phyloP scores from a whole-genome alignment of 2,888 invertebrate species.

The Nomada hirtipes region DNA sequence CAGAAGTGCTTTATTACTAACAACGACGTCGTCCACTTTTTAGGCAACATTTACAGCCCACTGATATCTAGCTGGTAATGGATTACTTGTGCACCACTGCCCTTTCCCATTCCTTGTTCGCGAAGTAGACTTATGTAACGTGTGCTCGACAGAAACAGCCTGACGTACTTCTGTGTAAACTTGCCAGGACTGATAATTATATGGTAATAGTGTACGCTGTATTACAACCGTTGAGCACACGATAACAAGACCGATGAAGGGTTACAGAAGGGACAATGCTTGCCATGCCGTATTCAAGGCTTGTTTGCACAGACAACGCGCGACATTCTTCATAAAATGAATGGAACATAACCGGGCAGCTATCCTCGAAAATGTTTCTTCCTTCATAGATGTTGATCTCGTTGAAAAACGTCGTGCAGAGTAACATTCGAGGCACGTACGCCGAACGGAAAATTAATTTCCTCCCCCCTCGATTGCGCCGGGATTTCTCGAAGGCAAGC shows the following conservation, averaged over 20 bases:
- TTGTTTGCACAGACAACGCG: constrained; percentile 47
- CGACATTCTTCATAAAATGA: constrained; percentile 56
- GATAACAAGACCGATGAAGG: constrained; percentile 69
- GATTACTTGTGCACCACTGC: background rate
- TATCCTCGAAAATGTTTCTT: constrained; percentile 31
- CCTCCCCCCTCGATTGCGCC: constrained; percentile 11
- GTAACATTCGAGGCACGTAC: background rate
- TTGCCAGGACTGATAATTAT: constrained; percentile 66
- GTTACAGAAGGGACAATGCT: constrained; percentile 67
- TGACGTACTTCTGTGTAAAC: constrained; percentile 52
- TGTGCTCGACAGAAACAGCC: constrained; percentile 31
- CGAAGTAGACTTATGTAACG: constrained; percentile 17
- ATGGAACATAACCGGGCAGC: constrained; percentile 51
- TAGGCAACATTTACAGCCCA: too few species aligned
- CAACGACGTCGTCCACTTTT: too few species aligned
- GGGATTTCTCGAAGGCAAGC: background rate
- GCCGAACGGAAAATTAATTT: constrained; percentile 7
- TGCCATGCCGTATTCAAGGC: constrained; percentile 43
- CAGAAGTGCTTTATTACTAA: too few species aligned
- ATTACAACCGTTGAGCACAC: constrained; percentile 67
- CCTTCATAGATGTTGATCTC: background rate
- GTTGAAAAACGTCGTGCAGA: background rate
- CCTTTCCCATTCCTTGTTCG: background rate
- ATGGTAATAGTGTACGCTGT: constrained; percentile 71
- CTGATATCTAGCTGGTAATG: too few species aligned